A percentile compares a stretch with the other conserved stretches of the same genome.
Conservation (phyloP, 2,113 vertebrate species). For the Beaufortia kweichowensis region DNA sequence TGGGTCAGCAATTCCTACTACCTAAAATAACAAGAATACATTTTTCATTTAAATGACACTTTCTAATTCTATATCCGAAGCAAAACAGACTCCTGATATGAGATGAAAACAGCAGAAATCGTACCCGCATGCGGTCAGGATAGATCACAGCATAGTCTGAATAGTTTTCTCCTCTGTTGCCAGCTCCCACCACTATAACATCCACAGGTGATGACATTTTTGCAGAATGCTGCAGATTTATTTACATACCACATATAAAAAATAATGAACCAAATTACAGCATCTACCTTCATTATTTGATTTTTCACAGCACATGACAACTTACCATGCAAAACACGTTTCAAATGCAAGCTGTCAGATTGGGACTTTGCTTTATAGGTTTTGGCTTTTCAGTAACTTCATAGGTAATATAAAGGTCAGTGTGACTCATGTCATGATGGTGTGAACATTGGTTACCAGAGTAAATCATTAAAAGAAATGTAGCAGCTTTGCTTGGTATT, state of each 20-base stretch:
- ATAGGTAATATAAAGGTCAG: conserved; percentile 11
- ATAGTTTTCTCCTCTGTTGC: conserved; percentile 71
- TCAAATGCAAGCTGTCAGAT: background rate
- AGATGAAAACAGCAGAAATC: conserved; percentile 13
- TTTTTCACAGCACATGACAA: background rate
- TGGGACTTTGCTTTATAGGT: conserved; percentile 17
- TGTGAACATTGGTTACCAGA: background rate
- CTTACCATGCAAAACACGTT: background rate
- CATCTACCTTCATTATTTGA: background rate
- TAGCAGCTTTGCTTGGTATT: background rate
- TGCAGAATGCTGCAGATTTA: background rate
- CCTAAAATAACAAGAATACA: conserved; percentile 67
- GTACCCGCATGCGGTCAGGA: conserved; percentile 72
- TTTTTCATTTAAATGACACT: background rate
- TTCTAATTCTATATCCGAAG: background rate
- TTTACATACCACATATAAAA: background rate
- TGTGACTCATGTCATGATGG: background rate
- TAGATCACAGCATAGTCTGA: conserved; percentile 67
- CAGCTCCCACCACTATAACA: conserved; percentile 76
- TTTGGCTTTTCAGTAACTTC: background rate
- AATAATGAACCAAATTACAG: background rate
- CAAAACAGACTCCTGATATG: no score
- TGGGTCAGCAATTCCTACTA: conserved; percentile 79
- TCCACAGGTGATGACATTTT: conserved; percentile 67
- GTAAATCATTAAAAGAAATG: conserved; percentile 6